Evolutionary conservation across 2,113 vertebrate species (phyloP).

Genomic region (Solea senegalensis): DNA sequence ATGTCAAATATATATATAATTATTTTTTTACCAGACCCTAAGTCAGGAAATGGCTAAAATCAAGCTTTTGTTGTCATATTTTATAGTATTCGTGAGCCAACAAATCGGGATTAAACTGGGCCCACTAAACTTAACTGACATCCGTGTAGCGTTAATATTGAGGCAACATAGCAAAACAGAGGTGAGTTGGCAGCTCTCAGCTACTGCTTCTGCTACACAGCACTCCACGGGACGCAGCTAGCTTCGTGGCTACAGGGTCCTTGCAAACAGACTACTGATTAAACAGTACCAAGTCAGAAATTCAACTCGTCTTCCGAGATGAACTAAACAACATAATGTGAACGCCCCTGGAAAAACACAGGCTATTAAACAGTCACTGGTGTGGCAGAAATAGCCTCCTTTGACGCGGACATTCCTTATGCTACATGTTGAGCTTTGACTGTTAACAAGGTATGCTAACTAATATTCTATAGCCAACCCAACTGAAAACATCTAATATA

Average conservation of each 20-base stretch:
- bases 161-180: slow-evolving; percentile 18
- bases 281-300: slow-evolving; percentile 33
- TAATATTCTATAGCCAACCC: slow-evolving; percentile 20
- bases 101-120: neutral
- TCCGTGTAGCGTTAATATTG: neutral
- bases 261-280: slow-evolving; percentile 54
- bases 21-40: neutral
- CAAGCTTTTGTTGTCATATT: neutral
- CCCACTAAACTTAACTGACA: neutral
- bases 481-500: slow-evolving; percentile 1
- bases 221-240: slow-evolving; percentile 35
- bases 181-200: slow-evolving; percentile 49
- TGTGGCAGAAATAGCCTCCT: neutral
- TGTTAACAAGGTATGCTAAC: slow-evolving; percentile 23
- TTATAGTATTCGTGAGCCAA: neutral
- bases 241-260: slow-evolving; percentile 46
- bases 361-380: neutral
- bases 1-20: neutral
- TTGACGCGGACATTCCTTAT: neutral
- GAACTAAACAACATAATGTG: slow-evolving; percentile 19
- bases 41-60: neutral
- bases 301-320: slow-evolving; percentile 31
- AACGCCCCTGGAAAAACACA: neutral
- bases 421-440: slow-evolving; percentile 14
- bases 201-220: slow-evolving; percentile 18